Conservation (phyloP, 2,888 invertebrate genomes). For the Agrochola circellaris region DNA sequence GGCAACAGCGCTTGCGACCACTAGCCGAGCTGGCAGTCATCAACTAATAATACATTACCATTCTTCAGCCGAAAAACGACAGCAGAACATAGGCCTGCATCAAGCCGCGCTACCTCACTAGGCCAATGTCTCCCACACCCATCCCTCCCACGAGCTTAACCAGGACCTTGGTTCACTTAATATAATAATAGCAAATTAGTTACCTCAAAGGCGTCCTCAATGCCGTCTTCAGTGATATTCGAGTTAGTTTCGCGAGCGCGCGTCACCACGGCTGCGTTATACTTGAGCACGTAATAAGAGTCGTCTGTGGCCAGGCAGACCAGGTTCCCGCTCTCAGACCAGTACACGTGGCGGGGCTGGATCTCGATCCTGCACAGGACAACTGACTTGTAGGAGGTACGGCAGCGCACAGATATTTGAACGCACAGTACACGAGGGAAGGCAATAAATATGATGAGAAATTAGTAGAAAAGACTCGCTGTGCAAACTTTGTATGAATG, state of each 20-base stretch:
- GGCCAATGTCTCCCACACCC: background rate
- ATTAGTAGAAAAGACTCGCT: background rate
- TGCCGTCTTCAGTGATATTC: conserved; percentile 96
- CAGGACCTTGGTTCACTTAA: background rate
- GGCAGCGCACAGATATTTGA: background rate
- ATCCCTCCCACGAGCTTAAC: background rate
- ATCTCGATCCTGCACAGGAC: conserved; percentile 95
- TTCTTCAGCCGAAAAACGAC: background rate
- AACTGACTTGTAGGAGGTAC: conserved; percentile 20
- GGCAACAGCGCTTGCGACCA: no score
- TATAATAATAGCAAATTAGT: conserved; percentile 1
- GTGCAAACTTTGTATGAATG: background rate
- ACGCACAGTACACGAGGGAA: conserved; percentile 12
- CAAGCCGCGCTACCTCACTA: background rate
- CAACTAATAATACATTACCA: background rate
- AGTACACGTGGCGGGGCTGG: conserved; percentile 97
- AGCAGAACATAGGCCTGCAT: background rate
- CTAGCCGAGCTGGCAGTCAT: no score
- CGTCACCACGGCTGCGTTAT: conserved; percentile 95
- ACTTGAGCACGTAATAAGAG: conserved; percentile 97
- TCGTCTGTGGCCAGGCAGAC: conserved; percentile 99
- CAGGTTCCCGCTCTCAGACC: conserved; percentile 98
- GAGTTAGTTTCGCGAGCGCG: conserved; percentile 94
- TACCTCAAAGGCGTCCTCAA: conserved; percentile 99
- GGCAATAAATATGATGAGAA: background rate